phyloP scores from a whole-genome alignment of 2,888 invertebrate genomes.

The Tipula helvola region DNA sequence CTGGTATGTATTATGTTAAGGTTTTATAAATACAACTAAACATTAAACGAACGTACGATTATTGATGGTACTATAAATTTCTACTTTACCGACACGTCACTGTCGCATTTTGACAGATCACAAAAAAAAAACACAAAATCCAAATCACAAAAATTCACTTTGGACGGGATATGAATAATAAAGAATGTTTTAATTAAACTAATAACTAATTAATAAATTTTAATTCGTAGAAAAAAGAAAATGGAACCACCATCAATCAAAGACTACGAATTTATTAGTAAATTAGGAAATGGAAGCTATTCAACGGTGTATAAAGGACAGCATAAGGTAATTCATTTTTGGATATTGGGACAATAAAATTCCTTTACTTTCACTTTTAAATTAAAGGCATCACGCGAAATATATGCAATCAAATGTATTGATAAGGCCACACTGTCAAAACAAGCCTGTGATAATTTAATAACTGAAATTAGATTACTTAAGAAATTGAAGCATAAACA shows the following conservation, averaged over 20 bases:
- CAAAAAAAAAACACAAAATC: neutral
- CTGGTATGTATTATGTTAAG: too few species aligned
- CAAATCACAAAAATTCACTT: neutral
- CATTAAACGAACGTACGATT: neutral
- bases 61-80: neutral
- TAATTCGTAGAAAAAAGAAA: neutral
- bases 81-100: neutral
- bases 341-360: neutral
- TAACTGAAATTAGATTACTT: constrained; percentile 69
- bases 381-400: constrained; percentile 46
- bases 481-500: constrained; percentile 67
- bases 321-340: constrained; percentile 25
- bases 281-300: constrained; percentile 71
- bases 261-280: constrained; percentile 58
- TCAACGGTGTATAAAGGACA: constrained; percentile 71
- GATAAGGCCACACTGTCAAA: constrained; percentile 57
- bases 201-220: neutral
- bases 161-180: neutral
- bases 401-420: constrained; percentile 74
- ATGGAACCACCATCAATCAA: constrained; percentile 32
- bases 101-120: neutral
- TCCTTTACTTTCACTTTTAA: constrained; percentile 16
- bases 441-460: constrained; percentile 62
- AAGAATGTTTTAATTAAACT: neutral
- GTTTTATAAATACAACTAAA: neutral